phyloP scores from a whole-genome alignment of 2,113 vertebrate species.

The Ranitomeya variabilis region DNA sequence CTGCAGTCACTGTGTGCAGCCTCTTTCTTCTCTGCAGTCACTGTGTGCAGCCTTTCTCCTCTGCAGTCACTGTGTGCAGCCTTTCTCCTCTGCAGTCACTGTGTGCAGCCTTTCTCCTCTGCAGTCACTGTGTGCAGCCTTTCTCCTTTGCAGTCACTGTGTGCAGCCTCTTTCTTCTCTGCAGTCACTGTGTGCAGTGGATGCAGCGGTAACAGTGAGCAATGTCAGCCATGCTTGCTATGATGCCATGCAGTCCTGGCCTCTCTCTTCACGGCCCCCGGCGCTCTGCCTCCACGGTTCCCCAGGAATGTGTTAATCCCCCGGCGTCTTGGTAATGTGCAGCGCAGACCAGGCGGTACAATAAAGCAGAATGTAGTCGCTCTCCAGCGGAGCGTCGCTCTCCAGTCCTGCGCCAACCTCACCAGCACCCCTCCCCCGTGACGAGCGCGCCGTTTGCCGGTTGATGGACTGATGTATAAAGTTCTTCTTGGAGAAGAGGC shows the following conservation, averaged over 20 bases:
- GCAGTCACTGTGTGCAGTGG: too few species aligned
- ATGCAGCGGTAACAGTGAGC: not conserved
- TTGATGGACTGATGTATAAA: conserved; percentile 14
- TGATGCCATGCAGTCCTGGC: not conserved
- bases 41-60: not conserved
- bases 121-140: too few species aligned
- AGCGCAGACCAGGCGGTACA: not conserved
- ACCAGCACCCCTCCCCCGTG: not conserved
- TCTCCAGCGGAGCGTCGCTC: not conserved
- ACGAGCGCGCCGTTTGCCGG: not conserved
- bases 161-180: too few species aligned
- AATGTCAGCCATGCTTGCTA: not conserved
- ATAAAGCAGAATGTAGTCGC: not conserved
- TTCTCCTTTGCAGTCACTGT: not conserved
- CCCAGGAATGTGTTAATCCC: not conserved
- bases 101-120: too few species aligned
- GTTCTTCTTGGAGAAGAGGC: not conserved
- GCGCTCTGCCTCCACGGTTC: not conserved
- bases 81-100: too few species aligned
- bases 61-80: too few species aligned
- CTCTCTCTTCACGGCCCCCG: not conserved
- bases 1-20: not conserved
- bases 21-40: not conserved
- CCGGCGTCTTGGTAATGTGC: not conserved
- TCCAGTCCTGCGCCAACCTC: not conserved